Conservation (phyloP, 2,888 invertebrate genomes). For the Bellardia bayeri region DNA sequence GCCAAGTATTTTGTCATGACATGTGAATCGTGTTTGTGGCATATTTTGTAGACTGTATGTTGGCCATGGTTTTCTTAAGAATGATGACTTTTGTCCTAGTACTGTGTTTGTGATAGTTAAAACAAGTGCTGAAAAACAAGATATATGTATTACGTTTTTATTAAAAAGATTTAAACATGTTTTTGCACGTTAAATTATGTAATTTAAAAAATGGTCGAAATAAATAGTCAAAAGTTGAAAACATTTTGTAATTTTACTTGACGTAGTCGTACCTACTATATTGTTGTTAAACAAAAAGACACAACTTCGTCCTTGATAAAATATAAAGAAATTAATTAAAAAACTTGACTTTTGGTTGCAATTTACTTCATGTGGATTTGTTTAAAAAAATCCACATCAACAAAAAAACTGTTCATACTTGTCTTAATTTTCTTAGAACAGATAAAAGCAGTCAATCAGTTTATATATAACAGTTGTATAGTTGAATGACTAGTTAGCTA, state of each 20-base stretch:
- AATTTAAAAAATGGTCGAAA: constrained; percentile 5
- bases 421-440: too few relatives aligned
- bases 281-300: background rate
- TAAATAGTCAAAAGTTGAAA: constrained; percentile 11
- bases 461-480: too few relatives aligned
- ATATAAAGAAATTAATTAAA: background rate
- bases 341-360: background rate
- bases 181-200: constrained; percentile 45
- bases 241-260: background rate
- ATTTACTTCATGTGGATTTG: constrained; percentile 2
- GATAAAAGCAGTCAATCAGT: too few relatives aligned
- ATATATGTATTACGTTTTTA: constrained; percentile 30
- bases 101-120: constrained; percentile 76
- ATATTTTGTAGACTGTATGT: constrained; percentile 86
- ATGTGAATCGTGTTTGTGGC: constrained; percentile 88
- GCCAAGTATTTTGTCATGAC: constrained; percentile 93
- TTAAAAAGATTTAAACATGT: constrained; percentile 26
- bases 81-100: constrained; percentile 77
- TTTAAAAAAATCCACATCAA: background rate
- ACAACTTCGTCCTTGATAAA: background rate
- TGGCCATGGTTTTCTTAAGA: constrained; percentile 83
- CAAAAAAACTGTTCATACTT: too few relatives aligned
- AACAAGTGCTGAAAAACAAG: constrained; percentile 75
- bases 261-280: background rate
- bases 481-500: too few relatives aligned